phyloP scores from a whole-genome alignment of 1,140 invertebrate genomes.

The Brachionus angularis region DNA sequence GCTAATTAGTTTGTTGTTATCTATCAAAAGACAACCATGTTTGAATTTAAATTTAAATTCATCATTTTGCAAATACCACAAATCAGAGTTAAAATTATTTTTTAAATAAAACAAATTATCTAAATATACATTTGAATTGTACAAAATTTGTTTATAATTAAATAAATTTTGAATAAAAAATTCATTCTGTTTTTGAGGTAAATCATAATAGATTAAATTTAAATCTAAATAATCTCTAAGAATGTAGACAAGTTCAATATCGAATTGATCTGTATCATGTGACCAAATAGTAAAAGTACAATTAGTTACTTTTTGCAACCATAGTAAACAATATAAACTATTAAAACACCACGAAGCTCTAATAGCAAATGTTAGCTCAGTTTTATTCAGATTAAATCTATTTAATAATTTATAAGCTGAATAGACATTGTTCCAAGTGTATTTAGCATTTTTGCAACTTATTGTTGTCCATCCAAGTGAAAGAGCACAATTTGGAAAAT shows the following conservation, averaged over 20 bases:
- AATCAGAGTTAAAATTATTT: too few species aligned
- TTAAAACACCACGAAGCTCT: background rate
- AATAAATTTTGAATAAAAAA: too few species aligned
- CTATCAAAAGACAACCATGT: too few species aligned
- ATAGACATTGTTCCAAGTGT: background rate
- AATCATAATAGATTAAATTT: conserved; percentile 1
- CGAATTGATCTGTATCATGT: background rate
- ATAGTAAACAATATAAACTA: background rate
- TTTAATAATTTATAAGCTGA: background rate
- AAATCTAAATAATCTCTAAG: conserved; percentile 7
- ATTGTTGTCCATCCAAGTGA: conserved; percentile 42
- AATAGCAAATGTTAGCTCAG: background rate
- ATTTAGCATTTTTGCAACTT: background rate
- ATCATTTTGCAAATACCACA: too few species aligned
- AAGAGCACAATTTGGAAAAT: background rate
- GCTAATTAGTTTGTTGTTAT: too few species aligned
- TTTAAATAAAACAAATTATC: too few species aligned
- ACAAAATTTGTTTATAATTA: too few species aligned
- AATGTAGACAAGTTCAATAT: too few species aligned
- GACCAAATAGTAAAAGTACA: conserved; percentile 30
- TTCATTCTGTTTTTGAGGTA: background rate
- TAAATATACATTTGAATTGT: too few species aligned
- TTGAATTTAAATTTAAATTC: too few species aligned
- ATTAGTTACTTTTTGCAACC: background rate
- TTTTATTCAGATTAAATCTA: background rate